Evolutionary conservation across 2,888 invertebrate genomes (phyloP).

Genomic region (Tipula vernalis): DNA sequence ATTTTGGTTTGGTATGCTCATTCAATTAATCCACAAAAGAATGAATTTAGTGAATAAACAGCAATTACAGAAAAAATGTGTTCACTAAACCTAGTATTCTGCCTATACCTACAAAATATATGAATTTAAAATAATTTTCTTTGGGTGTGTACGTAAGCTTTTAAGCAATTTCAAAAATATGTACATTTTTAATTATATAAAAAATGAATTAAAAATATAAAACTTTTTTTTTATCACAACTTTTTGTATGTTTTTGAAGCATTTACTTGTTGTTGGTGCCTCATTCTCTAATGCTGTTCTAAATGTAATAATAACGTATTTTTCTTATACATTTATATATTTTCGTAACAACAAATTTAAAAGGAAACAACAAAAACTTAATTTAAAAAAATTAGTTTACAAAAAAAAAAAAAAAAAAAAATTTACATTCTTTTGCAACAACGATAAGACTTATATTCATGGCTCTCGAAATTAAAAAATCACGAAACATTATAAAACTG

Average conservation of each 20-base stretch:
- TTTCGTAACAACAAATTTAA: neutral
- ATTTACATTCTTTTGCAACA: neutral
- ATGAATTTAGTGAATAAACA: too few relatives aligned
- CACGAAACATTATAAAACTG: neutral
- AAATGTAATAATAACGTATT: neutral
- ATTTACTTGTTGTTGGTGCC: neutral
- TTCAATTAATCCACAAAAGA: too few relatives aligned
- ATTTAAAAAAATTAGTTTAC: neutral
- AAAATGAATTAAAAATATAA: neutral
- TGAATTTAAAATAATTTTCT: too few relatives aligned
- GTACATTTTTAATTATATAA: neutral
- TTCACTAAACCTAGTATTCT: too few relatives aligned
- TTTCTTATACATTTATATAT: neutral
- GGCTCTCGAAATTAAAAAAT: neutral
- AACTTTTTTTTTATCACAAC: neutral
- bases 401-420: neutral
- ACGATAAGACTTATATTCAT: neutral
- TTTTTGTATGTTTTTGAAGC: neutral
- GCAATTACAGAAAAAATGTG: too few relatives aligned
- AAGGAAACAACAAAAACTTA: neutral
- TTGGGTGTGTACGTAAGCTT: neutral
- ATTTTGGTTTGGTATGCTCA: too few relatives aligned
- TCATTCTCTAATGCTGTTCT: neutral
- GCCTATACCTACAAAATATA: neutral
- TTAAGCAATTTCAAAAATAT: neutral